phyloP scores from a whole-genome alignment of 1,140 invertebrate genomes.

The Zophobas atratus region DNA sequence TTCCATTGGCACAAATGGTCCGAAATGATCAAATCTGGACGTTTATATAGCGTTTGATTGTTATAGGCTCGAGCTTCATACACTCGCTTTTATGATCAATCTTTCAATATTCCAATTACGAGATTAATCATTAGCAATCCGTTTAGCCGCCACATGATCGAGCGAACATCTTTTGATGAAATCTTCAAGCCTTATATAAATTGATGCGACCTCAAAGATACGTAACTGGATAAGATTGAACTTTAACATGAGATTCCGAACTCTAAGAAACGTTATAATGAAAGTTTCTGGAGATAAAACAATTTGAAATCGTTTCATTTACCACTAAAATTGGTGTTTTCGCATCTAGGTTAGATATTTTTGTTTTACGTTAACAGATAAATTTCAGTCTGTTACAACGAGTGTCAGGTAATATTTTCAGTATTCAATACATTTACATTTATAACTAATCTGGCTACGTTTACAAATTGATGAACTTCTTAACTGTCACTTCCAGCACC shows the following conservation, averaged over 20 bases:
- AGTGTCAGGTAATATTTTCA: too few species aligned
- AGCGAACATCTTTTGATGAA: conserved; percentile 23
- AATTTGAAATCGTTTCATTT: conserved; percentile 29
- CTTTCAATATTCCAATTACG: conserved; percentile 49
- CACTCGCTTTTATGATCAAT: conserved; percentile 50
- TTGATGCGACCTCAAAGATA: conserved; percentile 48
- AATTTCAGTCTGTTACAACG: neutral
- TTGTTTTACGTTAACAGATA: neutral
- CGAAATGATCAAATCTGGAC: conserved; percentile 63
- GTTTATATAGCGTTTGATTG: conserved; percentile 61
- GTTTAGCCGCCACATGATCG: conserved; percentile 1
- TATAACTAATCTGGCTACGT: too few species aligned
- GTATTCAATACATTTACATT: too few species aligned
- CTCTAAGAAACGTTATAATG: conserved; percentile 41
- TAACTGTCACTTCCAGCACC: too few species aligned
- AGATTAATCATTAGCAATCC: conserved; percentile 50
- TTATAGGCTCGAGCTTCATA: conserved; percentile 54
- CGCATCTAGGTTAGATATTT: neutral
- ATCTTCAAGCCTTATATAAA: conserved; percentile 26
- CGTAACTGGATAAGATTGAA: conserved; percentile 47
- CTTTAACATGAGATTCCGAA: conserved; percentile 47
- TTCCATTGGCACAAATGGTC: conserved; percentile 63
- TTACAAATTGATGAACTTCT: too few species aligned
- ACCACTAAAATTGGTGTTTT: conserved; percentile 20
- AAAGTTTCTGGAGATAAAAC: conserved; percentile 49